phyloP scores from a whole-genome alignment of 2,797 vertebrate genomes.

The Apodemus agrarius region DNA sequence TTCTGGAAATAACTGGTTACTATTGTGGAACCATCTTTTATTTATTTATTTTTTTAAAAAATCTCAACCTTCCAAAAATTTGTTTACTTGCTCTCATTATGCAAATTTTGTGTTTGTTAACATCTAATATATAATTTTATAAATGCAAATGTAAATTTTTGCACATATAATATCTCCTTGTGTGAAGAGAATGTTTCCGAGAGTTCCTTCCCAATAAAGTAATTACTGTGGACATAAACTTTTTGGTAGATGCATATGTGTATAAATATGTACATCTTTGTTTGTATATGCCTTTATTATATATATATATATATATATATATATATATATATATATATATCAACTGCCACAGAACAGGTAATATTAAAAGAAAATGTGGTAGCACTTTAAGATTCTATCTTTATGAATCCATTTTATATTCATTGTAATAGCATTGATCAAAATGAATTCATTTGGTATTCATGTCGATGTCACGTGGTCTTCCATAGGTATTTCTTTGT shows the following conservation, averaged over 20 bases:
- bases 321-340: not conserved
- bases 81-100: constrained; percentile 55
- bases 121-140: constrained; percentile 52
- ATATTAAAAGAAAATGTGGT: constrained; percentile 83
- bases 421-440: constrained; percentile 90
- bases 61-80: constrained; percentile 46
- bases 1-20: constrained; percentile 8
- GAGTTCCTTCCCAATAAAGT: constrained; percentile 44
- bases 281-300: not conserved
- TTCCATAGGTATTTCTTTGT: constrained; percentile 91
- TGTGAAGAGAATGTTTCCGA: constrained; percentile 20
- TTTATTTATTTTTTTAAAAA: constrained; percentile 51
- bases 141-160: constrained; percentile 57
- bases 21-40: constrained; percentile 56
- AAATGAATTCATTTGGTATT: constrained; percentile 91
- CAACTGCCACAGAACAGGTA: constrained; percentile 81
- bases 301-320: constrained; percentile 33
- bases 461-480: constrained; percentile 90
- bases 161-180: not conserved
- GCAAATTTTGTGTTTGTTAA: constrained; percentile 62
- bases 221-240: not conserved
- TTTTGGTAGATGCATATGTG: not conserved
- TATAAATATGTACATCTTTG: not conserved
- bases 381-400: constrained; percentile 84
- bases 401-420: constrained; percentile 88